Evolutionary conservation across 2,888 invertebrate species (phyloP), one percentile per base, ranked within the genome.

Genomic region (Macrosiphum euphorbiae): DNA sequence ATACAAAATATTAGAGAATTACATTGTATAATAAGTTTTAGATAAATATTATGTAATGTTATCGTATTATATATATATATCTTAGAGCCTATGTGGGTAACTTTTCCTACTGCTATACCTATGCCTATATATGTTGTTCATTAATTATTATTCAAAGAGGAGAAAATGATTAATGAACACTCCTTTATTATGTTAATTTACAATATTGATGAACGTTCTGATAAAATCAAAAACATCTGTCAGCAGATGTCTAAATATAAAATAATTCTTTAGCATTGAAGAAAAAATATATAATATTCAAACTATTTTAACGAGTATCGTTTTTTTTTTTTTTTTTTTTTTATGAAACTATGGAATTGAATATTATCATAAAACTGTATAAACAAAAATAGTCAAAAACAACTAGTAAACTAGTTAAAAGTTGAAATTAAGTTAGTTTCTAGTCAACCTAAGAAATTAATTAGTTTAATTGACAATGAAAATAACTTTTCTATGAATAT

Each of bases 131-230:
- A 67, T 5, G 16, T 7, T 35, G 26, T 55, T 88, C 41, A 88
- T 88, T 88, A 41, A 55, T 58, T 88, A 88, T 88, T n/a, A 88
- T 35, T 35, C 35, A 88, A 55, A 55, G 26, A 55, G 26, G 44
- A 35, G 24, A 88, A 88, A 88, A 88, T 55, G 55, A 88, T 88
- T 55, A 88, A 88, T 88, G 88, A 58, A 88, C 41, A 35, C 52
- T n/a, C 55, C 26, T 13, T 88, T 41, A 55, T 67, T 55, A 55
- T 88, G 55, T 13, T 55, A 55, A 88, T 55, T 88, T 55, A 13
- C 55, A 88, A 41, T 55, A 88, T 88, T 41, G 88, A 55, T 55
- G 13, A 35, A 55, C 41, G 26, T 88, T 55, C 26, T 88, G 13
- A 52, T 13, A 88, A 88, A 88, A 88, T 55, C 55, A 24, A 86